Base-by-base conservation (phyloP, 2,888 invertebrate species). In the Galeopsomyia nigrocyanea region DNA sequence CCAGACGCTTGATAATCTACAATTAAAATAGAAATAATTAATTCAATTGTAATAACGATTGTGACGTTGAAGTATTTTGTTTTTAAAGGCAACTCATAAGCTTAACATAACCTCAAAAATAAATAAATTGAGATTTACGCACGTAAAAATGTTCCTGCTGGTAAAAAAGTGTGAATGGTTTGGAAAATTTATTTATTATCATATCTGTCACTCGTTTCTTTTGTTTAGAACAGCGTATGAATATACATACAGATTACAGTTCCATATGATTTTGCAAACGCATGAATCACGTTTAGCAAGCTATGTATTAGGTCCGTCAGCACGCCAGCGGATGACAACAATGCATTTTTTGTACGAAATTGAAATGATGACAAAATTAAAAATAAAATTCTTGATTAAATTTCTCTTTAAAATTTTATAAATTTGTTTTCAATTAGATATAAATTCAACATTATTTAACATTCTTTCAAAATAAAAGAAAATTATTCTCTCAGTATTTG, bases 1-100 rank as follows among this genome's bases (percentile, higher is more conserved):
- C 7, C 2, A 58, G 61, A 16, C 75, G 71, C 39, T 55, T 71
- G 13, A 56, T 0, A 21, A 75, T 66, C 75, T 75, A 19, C 26
- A 51, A 55, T 46, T 57, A 60, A 57, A 17, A 46, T 19, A 56
- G 10, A 5, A 19, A 19, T 16, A 16, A 50, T 53, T 57, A 50
- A 65, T 31, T 17, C 19, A 17, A 31, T 39, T 47, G 26, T 47
- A 49, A 62, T 10, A 2, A 51, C 46, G 49, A 65, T 60, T 31
- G 19, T 26, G 22, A 22, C 5, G 14, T 21, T 39, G 2, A 55
- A 47, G 63, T 47, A 31, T 47, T 19, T 26, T 19, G 39, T 1
- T 13, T 57, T 3, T 1, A 57, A 22, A 16, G 21, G 5, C 16
- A 57, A 0, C 9, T 26, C 10, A 57, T 26, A 9, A 53, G 2